A percentile compares a stretch with the other conserved stretches of the same genome.
Evolutionary conservation across 2,113 vertebrate species (phyloP).

Genomic region (Percopsis transmontana): DNA sequence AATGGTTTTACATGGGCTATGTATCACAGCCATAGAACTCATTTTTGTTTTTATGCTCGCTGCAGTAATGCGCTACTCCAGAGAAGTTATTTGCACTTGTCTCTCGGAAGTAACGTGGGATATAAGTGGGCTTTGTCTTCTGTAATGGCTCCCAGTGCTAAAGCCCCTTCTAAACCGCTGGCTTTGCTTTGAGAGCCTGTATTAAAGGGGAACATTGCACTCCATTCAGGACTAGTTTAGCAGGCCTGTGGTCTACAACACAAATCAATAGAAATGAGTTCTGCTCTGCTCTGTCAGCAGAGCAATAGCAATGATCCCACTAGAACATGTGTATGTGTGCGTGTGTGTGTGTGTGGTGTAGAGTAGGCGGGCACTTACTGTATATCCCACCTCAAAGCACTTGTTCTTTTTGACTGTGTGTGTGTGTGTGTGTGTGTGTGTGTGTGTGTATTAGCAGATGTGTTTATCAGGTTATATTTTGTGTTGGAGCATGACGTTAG

Average conservation of each 20-base stretch:
- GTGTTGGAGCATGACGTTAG: no score
- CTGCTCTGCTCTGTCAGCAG: slow-evolving; percentile 33
- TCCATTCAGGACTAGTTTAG: slow-evolving; percentile 26
- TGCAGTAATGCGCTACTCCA: no score
- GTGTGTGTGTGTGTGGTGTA: slow-evolving; percentile 13
- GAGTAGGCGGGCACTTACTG: slow-evolving; percentile 13
- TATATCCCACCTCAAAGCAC: no score
- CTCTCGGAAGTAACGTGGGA: not conserved
- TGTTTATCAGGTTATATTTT: slow-evolving; percentile 32
- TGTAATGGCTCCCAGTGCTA: not conserved
- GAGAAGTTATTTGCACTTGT: no score
- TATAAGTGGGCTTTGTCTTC: not conserved
- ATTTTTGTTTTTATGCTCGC: no score
- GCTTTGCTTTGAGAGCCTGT: slow-evolving; percentile 12
- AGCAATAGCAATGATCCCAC: slow-evolving; percentile 38
- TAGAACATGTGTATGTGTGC: slow-evolving; percentile 9
- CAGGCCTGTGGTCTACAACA: slow-evolving; percentile 16
- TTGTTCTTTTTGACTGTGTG: not conserved
- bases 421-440: slow-evolving; percentile 27
- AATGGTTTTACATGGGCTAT: not conserved
- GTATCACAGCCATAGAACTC: not conserved
- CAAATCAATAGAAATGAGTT: slow-evolving; percentile 39
- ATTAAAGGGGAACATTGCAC: slow-evolving; percentile 10
- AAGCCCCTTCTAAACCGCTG: not conserved
- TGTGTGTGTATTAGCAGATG: not conserved